Conservation (phyloP, 2,797 vertebrate species). For the Tolypeutes matacus region DNA sequence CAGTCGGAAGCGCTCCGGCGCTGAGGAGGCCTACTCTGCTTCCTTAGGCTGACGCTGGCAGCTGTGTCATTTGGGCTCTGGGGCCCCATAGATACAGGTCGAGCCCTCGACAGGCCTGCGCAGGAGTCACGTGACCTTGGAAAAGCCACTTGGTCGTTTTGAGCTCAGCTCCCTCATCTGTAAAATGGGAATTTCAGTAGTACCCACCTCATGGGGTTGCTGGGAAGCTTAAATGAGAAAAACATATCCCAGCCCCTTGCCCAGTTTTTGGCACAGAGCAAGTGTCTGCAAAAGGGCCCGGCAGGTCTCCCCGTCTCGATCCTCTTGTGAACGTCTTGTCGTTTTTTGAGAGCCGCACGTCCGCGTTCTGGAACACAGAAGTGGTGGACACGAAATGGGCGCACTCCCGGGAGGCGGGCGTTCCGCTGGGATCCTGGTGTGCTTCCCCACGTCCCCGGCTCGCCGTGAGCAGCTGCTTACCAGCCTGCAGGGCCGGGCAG, state of each 20-base stretch:
- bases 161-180: not conserved
- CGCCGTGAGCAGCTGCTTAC: rapidly evolving
- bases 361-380: not conserved
- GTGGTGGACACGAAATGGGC: not conserved
- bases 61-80: rapidly evolving
- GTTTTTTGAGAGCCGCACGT: not conserved
- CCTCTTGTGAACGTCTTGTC: rapidly evolving
- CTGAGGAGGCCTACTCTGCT: not conserved
- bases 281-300: rapidly evolving
- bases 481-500: rapidly evolving
- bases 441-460: rapidly evolving
- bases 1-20: not conserved
- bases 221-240: not conserved
- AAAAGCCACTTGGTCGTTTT: rapidly evolving
- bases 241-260: rapidly evolving
- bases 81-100: not conserved
- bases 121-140: rapidly evolving
- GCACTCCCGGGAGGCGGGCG: rapidly evolving
- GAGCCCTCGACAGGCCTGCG: not conserved
- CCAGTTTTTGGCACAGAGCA: rapidly evolving
- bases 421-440: too few species aligned
- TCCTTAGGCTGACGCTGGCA: not conserved
- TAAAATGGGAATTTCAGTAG: rapidly evolving
- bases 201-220: not conserved
- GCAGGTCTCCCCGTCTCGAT: too few species aligned